Conservation (phyloP, 2,113 vertebrate species). For the Todiramphus chloris region DNA sequence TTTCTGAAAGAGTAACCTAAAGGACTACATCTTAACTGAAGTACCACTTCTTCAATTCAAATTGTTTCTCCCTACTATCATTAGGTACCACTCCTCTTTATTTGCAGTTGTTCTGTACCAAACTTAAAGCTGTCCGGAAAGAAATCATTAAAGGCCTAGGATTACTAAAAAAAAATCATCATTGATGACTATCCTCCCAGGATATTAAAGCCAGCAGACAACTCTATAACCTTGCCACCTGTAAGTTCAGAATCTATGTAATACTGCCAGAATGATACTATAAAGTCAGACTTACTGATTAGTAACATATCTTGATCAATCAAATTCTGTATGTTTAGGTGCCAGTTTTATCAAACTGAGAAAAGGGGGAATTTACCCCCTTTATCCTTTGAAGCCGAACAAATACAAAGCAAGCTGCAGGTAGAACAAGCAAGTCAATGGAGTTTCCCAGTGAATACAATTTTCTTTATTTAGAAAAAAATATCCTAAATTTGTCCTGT, state of each 20-base stretch:
- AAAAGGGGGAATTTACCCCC: background rate
- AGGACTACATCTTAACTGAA: background rate
- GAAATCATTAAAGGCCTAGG: background rate
- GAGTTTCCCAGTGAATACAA: background rate
- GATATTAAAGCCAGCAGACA: background rate
- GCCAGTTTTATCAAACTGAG: background rate
- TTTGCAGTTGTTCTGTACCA: background rate
- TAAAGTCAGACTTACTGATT: background rate
- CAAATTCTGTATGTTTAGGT: background rate
- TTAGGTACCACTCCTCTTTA: background rate
- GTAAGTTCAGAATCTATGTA: background rate
- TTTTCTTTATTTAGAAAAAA: background rate
- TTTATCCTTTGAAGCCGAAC: background rate
- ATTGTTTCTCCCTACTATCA: background rate
- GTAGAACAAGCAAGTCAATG: background rate
- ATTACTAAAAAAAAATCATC: background rate
- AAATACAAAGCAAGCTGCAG: background rate
- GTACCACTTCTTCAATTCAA: background rate
- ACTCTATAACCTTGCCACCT: background rate
- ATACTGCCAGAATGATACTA: background rate
- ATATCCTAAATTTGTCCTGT: background rate
- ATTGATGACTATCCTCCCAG: background rate
- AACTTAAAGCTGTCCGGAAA: background rate
- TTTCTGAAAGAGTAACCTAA: background rate
- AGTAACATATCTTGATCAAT: background rate